These are phyloP conservation scores for Drosophila differens DNA, from an alignment of 2,888 invertebrate species.

Conservation along the genomic window DNA sequence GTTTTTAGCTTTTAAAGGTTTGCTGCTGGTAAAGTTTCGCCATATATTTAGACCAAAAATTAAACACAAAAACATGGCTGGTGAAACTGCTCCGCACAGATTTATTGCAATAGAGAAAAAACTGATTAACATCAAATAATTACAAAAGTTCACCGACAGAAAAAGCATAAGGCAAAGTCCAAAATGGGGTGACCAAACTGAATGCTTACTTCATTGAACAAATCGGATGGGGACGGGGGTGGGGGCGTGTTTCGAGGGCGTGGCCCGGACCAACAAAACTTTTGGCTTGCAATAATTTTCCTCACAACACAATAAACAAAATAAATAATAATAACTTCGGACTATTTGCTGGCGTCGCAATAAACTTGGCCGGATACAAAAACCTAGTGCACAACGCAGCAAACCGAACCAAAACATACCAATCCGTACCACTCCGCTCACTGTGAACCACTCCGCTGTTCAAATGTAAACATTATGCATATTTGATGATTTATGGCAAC, in stretches of 20 bases:
- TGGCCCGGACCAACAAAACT: constrained; percentile 53
- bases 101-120: constrained; percentile 70
- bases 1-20: constrained; percentile 15
- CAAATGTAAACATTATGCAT: constrained; percentile 82
- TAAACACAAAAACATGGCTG: constrained; percentile 18
- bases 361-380: constrained; percentile 66
- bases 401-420: not conserved
- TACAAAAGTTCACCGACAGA: constrained; percentile 75
- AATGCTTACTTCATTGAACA: constrained; percentile 69
- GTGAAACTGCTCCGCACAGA: constrained; percentile 38
- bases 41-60: constrained; percentile 38
- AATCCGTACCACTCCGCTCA: not conserved
- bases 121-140: constrained; percentile 83
- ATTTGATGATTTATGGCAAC: constrained; percentile 83
- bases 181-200: constrained; percentile 27
- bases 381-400: constrained; percentile 19
- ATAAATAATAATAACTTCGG: constrained; percentile 78
- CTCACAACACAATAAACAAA: constrained; percentile 81
- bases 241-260: constrained; percentile 6
- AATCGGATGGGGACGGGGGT: not conserved
- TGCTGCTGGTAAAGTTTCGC: constrained; percentile 41
- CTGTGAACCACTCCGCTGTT: constrained; percentile 47
- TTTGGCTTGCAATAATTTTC: constrained; percentile 79
- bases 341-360: constrained; percentile 73
- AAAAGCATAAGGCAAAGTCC: constrained; percentile 64